Conservation (phyloP, 2,888 invertebrate genomes). For the Melipona bicolor region DNA sequence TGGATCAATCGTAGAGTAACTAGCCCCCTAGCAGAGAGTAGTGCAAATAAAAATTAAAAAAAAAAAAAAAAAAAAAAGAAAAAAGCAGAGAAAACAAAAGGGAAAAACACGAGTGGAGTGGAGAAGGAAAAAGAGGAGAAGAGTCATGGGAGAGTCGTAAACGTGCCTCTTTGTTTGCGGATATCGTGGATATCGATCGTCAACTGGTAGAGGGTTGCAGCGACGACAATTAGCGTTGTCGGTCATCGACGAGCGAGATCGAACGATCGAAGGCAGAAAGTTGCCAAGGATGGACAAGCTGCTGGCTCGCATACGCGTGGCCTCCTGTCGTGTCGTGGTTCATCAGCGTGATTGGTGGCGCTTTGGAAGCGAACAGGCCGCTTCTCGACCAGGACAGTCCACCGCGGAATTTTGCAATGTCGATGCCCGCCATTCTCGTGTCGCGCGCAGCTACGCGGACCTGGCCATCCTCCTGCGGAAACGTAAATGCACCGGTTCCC, state of each 20-base stretch:
- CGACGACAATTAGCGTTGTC: constrained; percentile 66
- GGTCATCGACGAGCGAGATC: constrained; percentile 56
- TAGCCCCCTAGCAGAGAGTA: not conserved
- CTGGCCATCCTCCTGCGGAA: constrained; percentile 52
- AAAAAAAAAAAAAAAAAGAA: not conserved
- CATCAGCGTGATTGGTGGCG: constrained; percentile 63
- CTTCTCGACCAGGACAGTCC: constrained; percentile 27
- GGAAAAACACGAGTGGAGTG: not conserved
- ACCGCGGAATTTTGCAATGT: constrained; percentile 55
- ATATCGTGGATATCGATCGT: constrained; percentile 5
- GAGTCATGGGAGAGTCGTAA: constrained; percentile 12
- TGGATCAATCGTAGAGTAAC: not conserved
- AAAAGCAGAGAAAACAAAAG: not conserved
- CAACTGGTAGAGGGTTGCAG: not conserved
- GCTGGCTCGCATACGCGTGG: constrained; percentile 24
- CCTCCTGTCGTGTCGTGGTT: constrained; percentile 42
- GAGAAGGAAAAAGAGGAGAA: not conserved
- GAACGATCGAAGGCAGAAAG: constrained; percentile 21
- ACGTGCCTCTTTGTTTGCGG: constrained; percentile 41
- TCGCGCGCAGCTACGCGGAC: constrained; percentile 30
- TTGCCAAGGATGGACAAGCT: constrained; percentile 33
- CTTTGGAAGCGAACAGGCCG: constrained; percentile 21
- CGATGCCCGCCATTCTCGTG: constrained; percentile 59
- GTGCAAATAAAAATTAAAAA: not conserved
- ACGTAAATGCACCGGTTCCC: constrained; percentile 30